Evolutionary conservation across 2,888 invertebrate genomes (phyloP), one percentile per base, ranked within the genome.

Genomic region (Stegophylla sp.): DNA sequence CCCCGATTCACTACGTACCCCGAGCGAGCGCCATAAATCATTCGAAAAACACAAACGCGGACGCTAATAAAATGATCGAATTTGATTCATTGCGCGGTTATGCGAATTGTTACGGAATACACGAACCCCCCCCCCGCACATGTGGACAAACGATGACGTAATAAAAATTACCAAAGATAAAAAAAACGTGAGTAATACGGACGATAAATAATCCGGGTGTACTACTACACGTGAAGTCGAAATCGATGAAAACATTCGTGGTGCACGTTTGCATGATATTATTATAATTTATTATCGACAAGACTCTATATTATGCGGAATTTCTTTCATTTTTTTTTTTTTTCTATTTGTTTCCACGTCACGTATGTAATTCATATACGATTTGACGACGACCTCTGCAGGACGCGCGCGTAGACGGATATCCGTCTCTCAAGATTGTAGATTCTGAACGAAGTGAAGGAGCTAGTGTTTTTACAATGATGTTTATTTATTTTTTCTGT

Each of bases 81-180:
- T 41, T 7, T 53, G 71, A 71, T 53, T 53, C 34, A 53, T 71
- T 53, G 43, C 23, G 17, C 26, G 17, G 3, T 17, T 26, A 23
- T 72, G 15, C 1, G 26, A 59, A 72, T 72, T 59, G 56, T 10
- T n/a, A n/a, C n/a, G n/a, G n/a, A 69, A 51, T 69, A 72, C 23
- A 23, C 10, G 15, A 72, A 17, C 17, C 51, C 20, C 13, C 34
- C 20, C 7, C 1, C 20, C 9, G 7, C 5, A 5, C 4, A 34
- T n/a, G 10, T 1, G 34, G 53, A 71, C 28, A 71, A n/a, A 56
- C 20, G 12, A 56, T 12, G 20, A 53, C 9, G 17, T 72, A 72
- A 17, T 43, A 26, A 43, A n/a, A 43, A 41, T 69, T 41, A 41
- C 2, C 43, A 23, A 41, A 56, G 23, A 41, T 51, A 53, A 71